Conservation (phyloP, 2,797 vertebrate genomes). For the Craterocephalus amniculus region DNA sequence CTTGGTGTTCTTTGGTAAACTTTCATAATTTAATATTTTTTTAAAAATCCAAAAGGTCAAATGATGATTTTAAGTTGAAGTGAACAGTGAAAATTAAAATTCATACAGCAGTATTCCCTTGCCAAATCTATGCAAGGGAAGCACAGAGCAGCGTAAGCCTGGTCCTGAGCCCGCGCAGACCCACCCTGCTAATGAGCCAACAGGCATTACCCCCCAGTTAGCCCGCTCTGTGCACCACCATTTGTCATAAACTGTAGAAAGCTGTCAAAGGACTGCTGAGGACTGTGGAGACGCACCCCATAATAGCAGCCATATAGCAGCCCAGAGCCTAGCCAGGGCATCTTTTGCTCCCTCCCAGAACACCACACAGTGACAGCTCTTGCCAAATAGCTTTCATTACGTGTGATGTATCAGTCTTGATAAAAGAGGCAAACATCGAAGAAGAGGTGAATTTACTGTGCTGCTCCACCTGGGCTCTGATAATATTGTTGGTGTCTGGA, state of each 20-base stretch:
- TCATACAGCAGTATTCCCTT: neutral
- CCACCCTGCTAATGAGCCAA: slow-evolving; percentile 73
- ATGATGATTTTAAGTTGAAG: slow-evolving; percentile 6
- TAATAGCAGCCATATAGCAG: slow-evolving; percentile 40
- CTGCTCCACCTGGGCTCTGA: slow-evolving; percentile 65
- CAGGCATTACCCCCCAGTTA: slow-evolving; percentile 72
- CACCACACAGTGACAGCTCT: slow-evolving; percentile 57
- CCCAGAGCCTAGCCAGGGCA: slow-evolving; percentile 43
- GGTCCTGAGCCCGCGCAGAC: slow-evolving; percentile 55
- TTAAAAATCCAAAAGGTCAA: slow-evolving; percentile 22
- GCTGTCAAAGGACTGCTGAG: slow-evolving; percentile 62
- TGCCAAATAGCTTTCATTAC: slow-evolving; percentile 80
- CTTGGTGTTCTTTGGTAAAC: slow-evolving; percentile 6
- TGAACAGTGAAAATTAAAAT: neutral
- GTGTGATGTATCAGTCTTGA: slow-evolving; percentile 73
- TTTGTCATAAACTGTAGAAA: slow-evolving; percentile 69
- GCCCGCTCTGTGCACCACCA: slow-evolving; percentile 63
- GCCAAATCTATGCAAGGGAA: neutral
- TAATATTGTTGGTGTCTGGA: slow-evolving; percentile 75
- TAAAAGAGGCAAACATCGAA: slow-evolving; percentile 79
- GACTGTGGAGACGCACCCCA: slow-evolving; percentile 48
- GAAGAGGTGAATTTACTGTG: slow-evolving; percentile 71
- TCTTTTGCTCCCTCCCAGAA: slow-evolving; percentile 68
- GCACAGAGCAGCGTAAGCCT: slow-evolving; percentile 24
- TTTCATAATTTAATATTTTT: slow-evolving; percentile 15